These are phyloP conservation scores for Podargus strigoides DNA, from an alignment of 2,797 vertebrate genomes.

Conservation along the genomic window DNA sequence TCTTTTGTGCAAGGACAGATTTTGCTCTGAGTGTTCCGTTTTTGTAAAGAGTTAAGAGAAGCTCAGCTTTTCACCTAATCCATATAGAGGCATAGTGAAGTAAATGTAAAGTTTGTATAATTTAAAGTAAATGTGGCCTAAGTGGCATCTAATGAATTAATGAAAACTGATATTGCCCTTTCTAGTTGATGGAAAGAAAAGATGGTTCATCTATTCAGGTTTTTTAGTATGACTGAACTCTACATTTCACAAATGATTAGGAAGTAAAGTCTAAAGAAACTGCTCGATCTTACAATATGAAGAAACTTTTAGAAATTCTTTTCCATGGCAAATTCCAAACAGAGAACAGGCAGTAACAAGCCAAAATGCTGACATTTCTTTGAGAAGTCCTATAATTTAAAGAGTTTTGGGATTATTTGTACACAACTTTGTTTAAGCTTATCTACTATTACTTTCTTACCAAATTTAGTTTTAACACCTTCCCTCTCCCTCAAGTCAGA, in stretches of 20 bases:
- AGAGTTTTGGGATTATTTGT: neutral
- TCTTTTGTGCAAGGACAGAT: neutral
- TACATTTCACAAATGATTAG: neutral
- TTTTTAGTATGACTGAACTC: neutral
- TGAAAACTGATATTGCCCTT: neutral
- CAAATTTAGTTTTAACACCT: neutral
- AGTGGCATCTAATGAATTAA: neutral
- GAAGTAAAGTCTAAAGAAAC: neutral
- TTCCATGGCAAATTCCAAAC: too few relatives aligned
- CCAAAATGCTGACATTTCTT: neutral
- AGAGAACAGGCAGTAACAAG: neutral
- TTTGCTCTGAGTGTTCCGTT: fast-evolving
- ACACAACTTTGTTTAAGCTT: neutral
- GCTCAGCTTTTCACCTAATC: neutral
- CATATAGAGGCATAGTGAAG: neutral
- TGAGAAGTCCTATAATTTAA: neutral
- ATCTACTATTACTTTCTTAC: neutral
- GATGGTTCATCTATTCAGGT: neutral
- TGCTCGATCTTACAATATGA: neutral
- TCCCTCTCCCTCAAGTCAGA: neutral
- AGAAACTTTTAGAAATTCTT: neutral
- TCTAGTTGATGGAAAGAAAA: neutral
- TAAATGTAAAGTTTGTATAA: too few relatives aligned
- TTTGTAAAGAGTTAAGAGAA: neutral
- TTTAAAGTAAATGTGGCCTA: too few relatives aligned